These are phyloP conservation scores for Drosophila niveifrons DNA, from an alignment of 2,888 invertebrate genomes.

Conservation along the genomic window DNA sequence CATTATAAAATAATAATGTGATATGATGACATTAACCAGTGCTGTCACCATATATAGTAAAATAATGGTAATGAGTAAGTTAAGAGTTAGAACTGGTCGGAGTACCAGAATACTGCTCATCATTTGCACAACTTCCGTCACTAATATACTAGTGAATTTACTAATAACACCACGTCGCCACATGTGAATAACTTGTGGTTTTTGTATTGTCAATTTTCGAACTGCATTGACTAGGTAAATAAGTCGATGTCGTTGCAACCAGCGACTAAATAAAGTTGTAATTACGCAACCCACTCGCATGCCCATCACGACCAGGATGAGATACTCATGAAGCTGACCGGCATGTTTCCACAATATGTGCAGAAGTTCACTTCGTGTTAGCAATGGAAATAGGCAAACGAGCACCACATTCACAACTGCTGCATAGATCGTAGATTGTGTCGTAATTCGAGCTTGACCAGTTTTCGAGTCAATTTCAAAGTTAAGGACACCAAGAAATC, in stretches of 20 bases:
- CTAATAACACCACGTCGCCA: constrained; percentile 32
- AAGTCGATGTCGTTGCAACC: constrained; percentile 45
- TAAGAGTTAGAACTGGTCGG: background rate
- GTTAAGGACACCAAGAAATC: constrained; percentile 56
- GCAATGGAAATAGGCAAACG: background rate
- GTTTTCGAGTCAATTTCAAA: constrained; percentile 56
- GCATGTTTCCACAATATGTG: background rate
- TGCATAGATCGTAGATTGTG: constrained; percentile 39
- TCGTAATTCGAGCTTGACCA: constrained; percentile 35
- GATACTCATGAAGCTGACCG: constrained; percentile 46
- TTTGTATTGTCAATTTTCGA: constrained; percentile 12
- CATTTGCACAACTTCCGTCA: constrained; percentile 37
- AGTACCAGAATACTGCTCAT: constrained; percentile 3
- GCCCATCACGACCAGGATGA: constrained; percentile 33
- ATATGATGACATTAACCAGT: constrained; percentile 37
- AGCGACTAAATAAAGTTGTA: constrained; percentile 47
- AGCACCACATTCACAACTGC: constrained; percentile 22
- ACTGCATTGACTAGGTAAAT: constrained; percentile 39
- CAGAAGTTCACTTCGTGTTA: background rate
- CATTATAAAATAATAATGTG: constrained; percentile 49
- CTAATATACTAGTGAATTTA: constrained; percentile 18
- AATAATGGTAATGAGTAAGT: background rate
- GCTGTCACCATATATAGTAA: constrained; percentile 18
- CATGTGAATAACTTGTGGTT: constrained; percentile 28
- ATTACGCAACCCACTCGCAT: constrained; percentile 30